Percentiles rank a stretch among this genome's conserved stretches.
Evolutionary conservation across 1,140 invertebrate genomes (phyloP).

Genomic region (Drosophila sp.): DNA sequence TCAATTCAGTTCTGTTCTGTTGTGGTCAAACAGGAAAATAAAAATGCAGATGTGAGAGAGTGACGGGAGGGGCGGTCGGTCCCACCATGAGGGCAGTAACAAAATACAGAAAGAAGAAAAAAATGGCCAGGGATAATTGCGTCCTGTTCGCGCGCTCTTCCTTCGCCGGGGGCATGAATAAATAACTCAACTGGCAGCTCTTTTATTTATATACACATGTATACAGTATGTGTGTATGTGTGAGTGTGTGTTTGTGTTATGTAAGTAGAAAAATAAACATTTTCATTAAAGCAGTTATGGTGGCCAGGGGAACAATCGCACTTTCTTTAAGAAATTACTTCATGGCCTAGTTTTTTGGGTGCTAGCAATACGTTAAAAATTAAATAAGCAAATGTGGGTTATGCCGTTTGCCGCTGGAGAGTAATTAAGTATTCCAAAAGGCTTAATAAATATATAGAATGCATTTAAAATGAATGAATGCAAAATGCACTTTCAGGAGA

Average conservation of each 20-base stretch:
- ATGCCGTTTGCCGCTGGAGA: not conserved
- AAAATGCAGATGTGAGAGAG: not conserved
- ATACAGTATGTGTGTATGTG: constrained; percentile 13
- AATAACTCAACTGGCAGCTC: constrained; percentile 37
- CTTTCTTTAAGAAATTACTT: constrained; percentile 3
- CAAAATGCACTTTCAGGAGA: too few species aligned
- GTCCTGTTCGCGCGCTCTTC: constrained; percentile 72
- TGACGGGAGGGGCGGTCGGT: too few species aligned
- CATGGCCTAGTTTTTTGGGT: not conserved
- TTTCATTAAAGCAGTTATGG: constrained; percentile 52
- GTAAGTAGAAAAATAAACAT: constrained; percentile 40
- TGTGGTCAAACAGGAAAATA: constrained; percentile 48
- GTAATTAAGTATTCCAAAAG: not conserved
- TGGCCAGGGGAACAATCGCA: not conserved
- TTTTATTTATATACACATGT: not conserved
- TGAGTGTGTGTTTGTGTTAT: constrained; percentile 18
- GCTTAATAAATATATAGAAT: too few species aligned
- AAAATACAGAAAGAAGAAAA: not conserved
- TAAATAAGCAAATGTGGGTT: constrained; percentile 3
- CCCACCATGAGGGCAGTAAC: not conserved
- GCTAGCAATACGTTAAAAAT: not conserved
- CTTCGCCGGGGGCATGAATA: constrained; percentile 48
- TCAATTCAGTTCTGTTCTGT: constrained; percentile 35
- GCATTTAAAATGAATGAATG: too few species aligned
- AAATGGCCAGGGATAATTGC: constrained; percentile 58